Percentiles rank a stretch among this genome's conserved stretches.
These are phyloP conservation scores for Drosophila monieri DNA, from an alignment of 2,888 invertebrate genomes.

Conservation along the genomic window DNA sequence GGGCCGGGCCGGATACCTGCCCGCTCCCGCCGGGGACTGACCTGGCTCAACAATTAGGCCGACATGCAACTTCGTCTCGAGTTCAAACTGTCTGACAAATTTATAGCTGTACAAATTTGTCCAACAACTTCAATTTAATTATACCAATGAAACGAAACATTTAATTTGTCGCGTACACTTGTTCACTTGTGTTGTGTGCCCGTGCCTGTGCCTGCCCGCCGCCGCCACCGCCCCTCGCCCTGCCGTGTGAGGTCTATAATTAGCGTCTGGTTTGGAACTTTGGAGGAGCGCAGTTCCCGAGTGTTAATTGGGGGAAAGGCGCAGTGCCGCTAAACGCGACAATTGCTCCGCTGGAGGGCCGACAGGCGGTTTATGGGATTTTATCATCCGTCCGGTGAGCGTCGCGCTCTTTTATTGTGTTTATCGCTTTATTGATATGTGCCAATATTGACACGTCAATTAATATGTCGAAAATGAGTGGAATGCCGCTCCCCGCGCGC, in stretches of 20 bases:
- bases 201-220: too few relatives aligned
- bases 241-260: slow-evolving; percentile 56
- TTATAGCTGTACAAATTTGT: slow-evolving; percentile 77
- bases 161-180: slow-evolving; percentile 41
- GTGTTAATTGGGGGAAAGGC: slow-evolving; percentile 66
- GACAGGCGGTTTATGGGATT: not conserved
- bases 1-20: slow-evolving; percentile 46
- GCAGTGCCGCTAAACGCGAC: slow-evolving; percentile 30
- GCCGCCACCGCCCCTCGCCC: not conserved
- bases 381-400: slow-evolving; percentile 13
- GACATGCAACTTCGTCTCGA: slow-evolving; percentile 65
- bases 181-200: not conserved
- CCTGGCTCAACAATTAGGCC: slow-evolving; percentile 69
- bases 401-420: slow-evolving; percentile 2
- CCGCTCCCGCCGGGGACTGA: slow-evolving; percentile 21
- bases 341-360: slow-evolving; percentile 10
- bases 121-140: slow-evolving; percentile 76
- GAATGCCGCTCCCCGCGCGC: slow-evolving; percentile 9
- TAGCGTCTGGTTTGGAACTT: slow-evolving; percentile 57
- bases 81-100: slow-evolving; percentile 60
- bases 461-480: slow-evolving; percentile 55
- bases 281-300: slow-evolving; percentile 25
- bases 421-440: slow-evolving; percentile 56
- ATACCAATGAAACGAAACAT: slow-evolving; percentile 71
- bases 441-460: slow-evolving; percentile 68